A percentile compares a stretch with the other conserved stretches of the same genome.
Evolutionary conservation across 2,797 vertebrate species (phyloP).

Genomic region (Pseudotriccus pelzelni): DNA sequence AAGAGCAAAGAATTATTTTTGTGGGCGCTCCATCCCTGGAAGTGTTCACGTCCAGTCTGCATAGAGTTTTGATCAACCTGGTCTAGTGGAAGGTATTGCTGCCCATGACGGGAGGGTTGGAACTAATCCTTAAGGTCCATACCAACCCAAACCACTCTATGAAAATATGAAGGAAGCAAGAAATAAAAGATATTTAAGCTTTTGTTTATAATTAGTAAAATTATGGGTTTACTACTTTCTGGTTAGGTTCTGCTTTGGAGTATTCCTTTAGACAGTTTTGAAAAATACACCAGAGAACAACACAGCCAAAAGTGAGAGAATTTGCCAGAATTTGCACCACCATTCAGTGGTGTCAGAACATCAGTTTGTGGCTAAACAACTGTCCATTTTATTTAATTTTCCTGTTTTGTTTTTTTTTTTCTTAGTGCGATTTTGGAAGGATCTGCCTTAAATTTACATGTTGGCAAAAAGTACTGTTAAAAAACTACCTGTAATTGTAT

Average conservation of each 20-base stretch:
- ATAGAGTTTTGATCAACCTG: background rate
- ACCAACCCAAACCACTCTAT: background rate
- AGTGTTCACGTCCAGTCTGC: background rate
- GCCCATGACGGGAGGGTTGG: background rate
- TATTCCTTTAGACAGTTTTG: background rate
- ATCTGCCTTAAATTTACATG: background rate
- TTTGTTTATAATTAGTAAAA: background rate
- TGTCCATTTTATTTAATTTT: background rate
- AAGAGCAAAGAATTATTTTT: background rate
- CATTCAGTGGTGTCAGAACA: background rate
- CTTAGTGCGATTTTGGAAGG: background rate
- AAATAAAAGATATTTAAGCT: background rate
- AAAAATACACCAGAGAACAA: background rate
- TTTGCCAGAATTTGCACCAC: too few species aligned
- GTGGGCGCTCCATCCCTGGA: background rate
- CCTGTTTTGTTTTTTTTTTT: background rate
- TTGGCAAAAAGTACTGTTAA: background rate
- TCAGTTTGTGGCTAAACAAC: background rate
- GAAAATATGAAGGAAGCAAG: background rate
- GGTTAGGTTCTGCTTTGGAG: background rate
- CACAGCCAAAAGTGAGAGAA: background rate
- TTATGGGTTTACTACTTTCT: background rate
- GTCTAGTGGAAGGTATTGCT: background rate
- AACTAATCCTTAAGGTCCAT: background rate
- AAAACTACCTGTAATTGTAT: background rate